phyloP scores from a whole-genome alignment of 1,140 invertebrate genomes.

The Pseudomyrmex dendroicus region DNA sequence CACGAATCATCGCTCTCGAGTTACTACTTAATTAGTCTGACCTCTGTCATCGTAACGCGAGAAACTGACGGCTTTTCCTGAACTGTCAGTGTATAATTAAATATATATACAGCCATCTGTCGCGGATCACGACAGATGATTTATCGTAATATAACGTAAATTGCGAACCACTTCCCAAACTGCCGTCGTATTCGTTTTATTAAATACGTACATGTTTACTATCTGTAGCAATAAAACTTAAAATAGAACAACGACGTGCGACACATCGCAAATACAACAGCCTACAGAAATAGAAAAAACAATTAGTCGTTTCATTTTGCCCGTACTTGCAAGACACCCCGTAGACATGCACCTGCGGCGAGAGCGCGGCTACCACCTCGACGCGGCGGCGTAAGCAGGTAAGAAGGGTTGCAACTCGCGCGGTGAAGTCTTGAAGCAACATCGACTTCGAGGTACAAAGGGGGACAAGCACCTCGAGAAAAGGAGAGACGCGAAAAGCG shows the following conservation, averaged over 20 bases:
- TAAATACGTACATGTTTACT: background rate
- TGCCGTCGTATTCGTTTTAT: slow-evolving; percentile 8
- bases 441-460: slow-evolving; percentile 32
- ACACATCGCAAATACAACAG: background rate
- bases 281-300: background rate
- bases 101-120: slow-evolving; percentile 46
- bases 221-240: background rate
- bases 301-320: background rate
- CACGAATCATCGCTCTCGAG: slow-evolving; percentile 42
- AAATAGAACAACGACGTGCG: background rate
- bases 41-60: slow-evolving; percentile 9
- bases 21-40: slow-evolving; percentile 60
- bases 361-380: slow-evolving; percentile 42
- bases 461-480: slow-evolving; percentile 47
- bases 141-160: slow-evolving; percentile 42
- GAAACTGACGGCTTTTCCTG: slow-evolving; percentile 9
- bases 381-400: background rate
- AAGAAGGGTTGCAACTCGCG: slow-evolving; percentile 69
- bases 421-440: slow-evolving; percentile 49
- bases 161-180: background rate
- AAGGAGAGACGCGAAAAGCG: slow-evolving; percentile 76
- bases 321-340: slow-evolving; percentile 54
- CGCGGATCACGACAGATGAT: slow-evolving; percentile 34
- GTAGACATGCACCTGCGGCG: slow-evolving; percentile 61
- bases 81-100: slow-evolving; percentile 40